Base-by-base conservation (phyloP, 1,140 invertebrate species). In the Streblospio benedicti region DNA sequence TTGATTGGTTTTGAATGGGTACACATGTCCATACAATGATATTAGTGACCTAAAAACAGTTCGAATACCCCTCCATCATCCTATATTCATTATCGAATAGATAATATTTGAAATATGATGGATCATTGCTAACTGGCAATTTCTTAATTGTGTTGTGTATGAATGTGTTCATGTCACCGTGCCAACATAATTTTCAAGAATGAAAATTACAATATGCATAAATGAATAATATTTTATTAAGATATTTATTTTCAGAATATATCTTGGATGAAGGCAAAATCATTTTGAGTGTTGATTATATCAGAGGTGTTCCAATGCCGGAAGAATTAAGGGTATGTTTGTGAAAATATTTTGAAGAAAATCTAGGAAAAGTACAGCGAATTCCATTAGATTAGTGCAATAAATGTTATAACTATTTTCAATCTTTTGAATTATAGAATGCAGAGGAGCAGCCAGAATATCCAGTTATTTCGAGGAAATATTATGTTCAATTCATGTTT, bases 401-500 rank as follows among this genome's bases (percentile, higher is more conserved):
- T 25, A 27, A 4, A 33, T 32, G 41, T 20, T 45, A 4, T 1
- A 20, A 28, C 27, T 30, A 12, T 32, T 30, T 38, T 55, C 3
- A 31, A 43, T 30, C 58, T 3, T 61, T 45, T 50, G 2, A 30
- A 51, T 35, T 64, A 6, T 50, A 75, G 73, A 64, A 71, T 51
- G 68, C 71, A 35, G 72, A 75, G 4, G 72, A 70, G 18, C 71
- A 72, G 60, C 69, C 73, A 47, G 73, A 75, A 55, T 76, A 59
- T 55, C 73, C 74, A 3, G 62, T 72, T 2, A 62, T 76, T 25
- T 71, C 71, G 49, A 67, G 71, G 31, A 70, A 67, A 16, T 76
- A 75, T 60, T 74, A 67, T 61, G 65, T 75, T 14, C 67, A 75
- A 60, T 75, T 74, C 57, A 73, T 71, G 69, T 73, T 73, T 54